Base-by-base conservation (phyloP, 1,140 invertebrate genomes). In the Aphidius ervi region DNA sequence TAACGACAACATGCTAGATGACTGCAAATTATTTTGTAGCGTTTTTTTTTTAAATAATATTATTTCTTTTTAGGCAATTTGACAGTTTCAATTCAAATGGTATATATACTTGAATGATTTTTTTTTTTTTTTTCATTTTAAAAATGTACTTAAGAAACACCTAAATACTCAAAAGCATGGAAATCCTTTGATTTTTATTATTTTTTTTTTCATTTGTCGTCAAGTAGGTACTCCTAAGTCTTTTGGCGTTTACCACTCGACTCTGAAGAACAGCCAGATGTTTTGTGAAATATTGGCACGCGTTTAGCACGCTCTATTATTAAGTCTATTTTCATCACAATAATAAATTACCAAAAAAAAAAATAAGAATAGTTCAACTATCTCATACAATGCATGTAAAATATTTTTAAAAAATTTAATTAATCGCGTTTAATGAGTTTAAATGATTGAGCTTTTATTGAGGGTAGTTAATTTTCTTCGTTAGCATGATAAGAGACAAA, bases 241-340 rank as follows among this genome's bases (percentile, higher is more conserved):
- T 9, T 42, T 41, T 20, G 40, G 48, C 49, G 54, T 54, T 23
- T 42, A 39, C 57, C 54, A 56, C 59, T 61, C 54, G 59, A 61
- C 46, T 61, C 43, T 59, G 54, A 52, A 56, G 41, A 43, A 55
- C 43, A 40, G 59, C 59, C 59, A 61, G 59, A 61, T 61, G 59
- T 61, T 61, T 61, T 49, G 4, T 43, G 37, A 23, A 46, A 49
- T 41, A 50, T 61, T 61, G 59, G 59, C 59, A 61, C 59, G 59
- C 59, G 59, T 50, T 56, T 56, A 56, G 53, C 59, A 56, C 59
- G 52, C 54, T 61, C 40, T 59, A 46, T 46, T 46, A 2, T 8
- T 8, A 10, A 48, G 1, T 48, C n/a, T 48, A 10, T 48, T n/a
- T 48, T n/a, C 4, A 48, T 48, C 16, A 8, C 3, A 46, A 46